Percentiles rank a stretch among this genome's conserved stretches.
These are phyloP conservation scores for Poeciliopsis infans DNA, from an alignment of 2,797 vertebrate genomes.

Conservation along the genomic window DNA sequence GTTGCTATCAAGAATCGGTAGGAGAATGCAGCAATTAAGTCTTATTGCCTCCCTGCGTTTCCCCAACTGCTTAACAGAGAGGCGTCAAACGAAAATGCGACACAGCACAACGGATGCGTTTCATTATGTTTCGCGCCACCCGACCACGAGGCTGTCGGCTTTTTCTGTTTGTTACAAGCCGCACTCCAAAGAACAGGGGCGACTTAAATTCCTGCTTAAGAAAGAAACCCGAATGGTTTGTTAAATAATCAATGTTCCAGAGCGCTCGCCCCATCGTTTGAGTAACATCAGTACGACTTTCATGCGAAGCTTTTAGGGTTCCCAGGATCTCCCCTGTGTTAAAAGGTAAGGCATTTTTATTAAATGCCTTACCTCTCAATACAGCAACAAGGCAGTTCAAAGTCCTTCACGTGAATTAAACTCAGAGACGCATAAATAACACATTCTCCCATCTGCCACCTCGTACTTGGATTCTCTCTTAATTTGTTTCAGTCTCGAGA, in stretches of 20 bases:
- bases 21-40: conserved; percentile 18
- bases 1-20: conserved; percentile 1
- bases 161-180: not conserved
- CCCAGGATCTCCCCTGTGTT: not conserved
- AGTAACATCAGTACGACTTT: not conserved
- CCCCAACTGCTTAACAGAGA: not conserved
- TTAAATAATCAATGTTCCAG: not conserved
- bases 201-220: not conserved
- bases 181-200: not conserved
- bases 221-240: not conserved
- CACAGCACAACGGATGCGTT: conserved; percentile 2
- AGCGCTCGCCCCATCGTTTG: not conserved
- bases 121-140: not conserved
- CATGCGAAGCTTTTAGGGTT: not conserved
- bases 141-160: not conserved
- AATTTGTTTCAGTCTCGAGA: conserved; percentile 1
- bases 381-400: not conserved
- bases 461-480: not conserved
- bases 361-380: too few relatives aligned
- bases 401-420: not conserved
- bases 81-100: not conserved
- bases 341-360: not conserved
- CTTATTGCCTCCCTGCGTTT: not conserved
- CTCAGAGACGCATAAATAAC: not conserved
- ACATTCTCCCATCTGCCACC: not conserved